Evolutionary conservation across 2,888 invertebrate genomes (phyloP), one percentile per base, ranked within the genome.

Genomic region (Dorcus parallelipipedus): DNA sequence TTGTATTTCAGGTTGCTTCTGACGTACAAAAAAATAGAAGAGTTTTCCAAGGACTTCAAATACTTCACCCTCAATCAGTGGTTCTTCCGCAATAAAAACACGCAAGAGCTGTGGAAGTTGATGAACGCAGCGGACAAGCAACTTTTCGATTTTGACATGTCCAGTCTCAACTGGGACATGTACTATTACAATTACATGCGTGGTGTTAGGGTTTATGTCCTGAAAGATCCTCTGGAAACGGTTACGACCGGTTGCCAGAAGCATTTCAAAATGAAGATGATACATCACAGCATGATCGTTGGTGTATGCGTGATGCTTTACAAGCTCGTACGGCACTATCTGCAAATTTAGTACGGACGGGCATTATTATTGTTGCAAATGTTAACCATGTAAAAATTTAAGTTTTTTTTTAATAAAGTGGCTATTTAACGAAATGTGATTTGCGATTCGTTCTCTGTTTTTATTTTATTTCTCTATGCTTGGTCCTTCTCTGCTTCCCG

Each of bases 1-100:
- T 14, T 14, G 7, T 33, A 41, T 49, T 56, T 52, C 40, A 93
- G 93, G 69, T 84, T 91, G 80, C 79, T 92, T 14, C 85, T 86
- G 66, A 81, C 89, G 0, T 93, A 93, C 77, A 81, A 82, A 58
- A 89, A 88, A 74, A 85, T 94, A 54, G 89, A 90, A 77, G 86
- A 85, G 66, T 84, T 92, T 53, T 84, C 89, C 67, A 82, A 85
- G 52, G 87, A 88, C 0, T 79, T 93, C 47, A 85, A 89, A 67
- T 93, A 91, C 76, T 95, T 95, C 79, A 87, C 90, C 3, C 86
- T 83, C 9, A 84, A 86, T 62, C 86, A 90, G 62, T 95, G 94
- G 93, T 78, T 79, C 23, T 91, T 91, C 71, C 76, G 80, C 1
- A 87, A 86, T 60, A 77, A 79, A n/a, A 86, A 86, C 49, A 82